phyloP scores from a whole-genome alignment of 2,797 vertebrate species.

The Diplodus puntazzo region DNA sequence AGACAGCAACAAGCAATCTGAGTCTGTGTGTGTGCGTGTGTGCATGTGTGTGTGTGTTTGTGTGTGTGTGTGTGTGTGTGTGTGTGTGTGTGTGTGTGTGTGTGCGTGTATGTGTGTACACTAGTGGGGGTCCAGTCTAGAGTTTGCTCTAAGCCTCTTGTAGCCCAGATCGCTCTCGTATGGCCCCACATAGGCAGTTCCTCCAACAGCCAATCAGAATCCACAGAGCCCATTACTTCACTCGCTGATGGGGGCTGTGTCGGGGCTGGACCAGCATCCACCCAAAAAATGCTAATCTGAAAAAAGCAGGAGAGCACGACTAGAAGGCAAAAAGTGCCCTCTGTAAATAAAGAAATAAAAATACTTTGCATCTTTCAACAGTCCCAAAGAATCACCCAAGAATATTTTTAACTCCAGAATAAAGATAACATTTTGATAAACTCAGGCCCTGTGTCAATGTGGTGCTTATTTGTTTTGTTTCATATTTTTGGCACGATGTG shows the following conservation, averaged over 20 bases:
- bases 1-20: constrained; percentile 60
- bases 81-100: constrained; percentile 42
- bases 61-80: constrained; percentile 48
- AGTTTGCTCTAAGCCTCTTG: constrained; percentile 79
- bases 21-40: constrained; percentile 27
- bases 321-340: constrained; percentile 5
- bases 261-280: constrained; percentile 52
- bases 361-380: not conserved
- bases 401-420: too few species aligned
- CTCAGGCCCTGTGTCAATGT: too few species aligned
- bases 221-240: constrained; percentile 81
- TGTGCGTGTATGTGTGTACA: constrained; percentile 28
- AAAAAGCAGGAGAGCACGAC: constrained; percentile 8
- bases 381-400: too few species aligned
- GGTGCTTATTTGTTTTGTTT: too few species aligned
- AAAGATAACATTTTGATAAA: too few species aligned
- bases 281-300: constrained; percentile 54
- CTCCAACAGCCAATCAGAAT: constrained; percentile 84
- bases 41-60: constrained; percentile 34
- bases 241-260: constrained; percentile 74
- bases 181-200: constrained; percentile 87
- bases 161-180: constrained; percentile 64
- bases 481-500: too few species aligned
- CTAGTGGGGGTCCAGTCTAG: constrained; percentile 68
- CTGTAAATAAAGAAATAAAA: constrained; percentile 7